Evolutionary conservation across 2,888 invertebrate species (phyloP), one percentile per base, ranked within the genome.

Genomic region (Aleiodes alternator): DNA sequence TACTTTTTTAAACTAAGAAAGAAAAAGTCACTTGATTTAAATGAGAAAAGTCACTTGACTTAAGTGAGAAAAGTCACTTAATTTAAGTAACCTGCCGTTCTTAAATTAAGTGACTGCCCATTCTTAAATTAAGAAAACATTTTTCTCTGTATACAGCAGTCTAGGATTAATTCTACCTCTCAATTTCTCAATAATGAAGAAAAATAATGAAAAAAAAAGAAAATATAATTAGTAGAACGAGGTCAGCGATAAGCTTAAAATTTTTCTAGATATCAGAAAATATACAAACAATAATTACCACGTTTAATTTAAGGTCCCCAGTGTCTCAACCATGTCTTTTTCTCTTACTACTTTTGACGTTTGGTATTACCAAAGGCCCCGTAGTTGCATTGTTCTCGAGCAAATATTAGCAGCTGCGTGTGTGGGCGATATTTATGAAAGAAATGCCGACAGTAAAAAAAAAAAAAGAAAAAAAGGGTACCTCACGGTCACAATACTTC

Each of bases 321-420:
- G 43, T 43, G 43, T 43, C 43, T 11, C 43, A 11, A 34, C 9
- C 43, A 43, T 9, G 9, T 43, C 43, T 43, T 6, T 23, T 23
- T 23, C 23, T 31, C 29, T 34, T 34, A 59, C 31, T 38, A 59
- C 59, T 59, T 43, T 38, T 59, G 59, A 31, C 59, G 38, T 14
- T 29, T 43, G 38, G 59, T 50, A 50, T 64, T 23, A 43, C 14
- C 48, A 23, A 48, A 72, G 57, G 16, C 68, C 50, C 59, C 76
- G 69, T 55, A 71, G 79, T 71, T 72, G 79, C 78, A 85, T 85
- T 85, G 85, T 86, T 84, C 84, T 70, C 78, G 77, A 78, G 82
- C 82, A 85, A 86, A 85, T 85, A 85, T 86, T 84, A 83, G 80
- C 82, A 75, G 76, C 75, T 75, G 75, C 43, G 56, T 68, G 57